A percentile compares a stretch with the other conserved stretches of the same genome.
phyloP scores from a whole-genome alignment of 2,797 vertebrate genomes.

The Synaphobranchus kaupii region DNA sequence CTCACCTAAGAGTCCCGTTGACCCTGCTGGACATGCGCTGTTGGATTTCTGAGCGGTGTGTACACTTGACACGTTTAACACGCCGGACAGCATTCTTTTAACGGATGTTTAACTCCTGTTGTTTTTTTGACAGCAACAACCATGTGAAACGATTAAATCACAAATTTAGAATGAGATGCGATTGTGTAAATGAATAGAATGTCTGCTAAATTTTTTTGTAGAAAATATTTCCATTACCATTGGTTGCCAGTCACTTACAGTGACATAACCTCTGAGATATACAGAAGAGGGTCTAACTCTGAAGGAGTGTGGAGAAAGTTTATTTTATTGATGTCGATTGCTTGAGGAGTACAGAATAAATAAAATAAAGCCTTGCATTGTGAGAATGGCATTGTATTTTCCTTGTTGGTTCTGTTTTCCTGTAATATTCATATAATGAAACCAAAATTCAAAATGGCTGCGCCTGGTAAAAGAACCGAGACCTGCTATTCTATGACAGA shows the following conservation, averaged over 20 bases:
- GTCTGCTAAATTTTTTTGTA: background rate
- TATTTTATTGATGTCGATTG: constrained; percentile 38
- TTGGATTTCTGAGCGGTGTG: constrained; percentile 8
- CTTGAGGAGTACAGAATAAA: constrained; percentile 33
- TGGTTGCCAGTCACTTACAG: background rate
- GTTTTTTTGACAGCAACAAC: background rate
- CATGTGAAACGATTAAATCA: constrained; percentile 10
- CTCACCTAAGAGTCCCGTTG: constrained; percentile 47
- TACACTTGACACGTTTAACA: background rate
- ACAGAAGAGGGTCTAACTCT: background rate
- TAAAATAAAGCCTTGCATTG: constrained; percentile 42
- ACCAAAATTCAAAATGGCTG: background rate
- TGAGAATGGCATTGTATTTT: constrained; percentile 33
- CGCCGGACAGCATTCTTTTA: background rate
- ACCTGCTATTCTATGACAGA: background rate
- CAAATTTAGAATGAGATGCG: background rate
- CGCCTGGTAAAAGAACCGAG: background rate
- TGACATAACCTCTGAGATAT: background rate
- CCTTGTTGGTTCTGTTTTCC: background rate
- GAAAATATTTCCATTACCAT: background rate
- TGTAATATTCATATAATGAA: background rate
- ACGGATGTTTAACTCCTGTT: background rate
- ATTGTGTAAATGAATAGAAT: background rate
- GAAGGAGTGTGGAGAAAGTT: background rate
- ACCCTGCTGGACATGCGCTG: constrained; percentile 7